phyloP scores from a whole-genome alignment of 2,113 vertebrate genomes.

The Cnemophilus loriae region DNA sequence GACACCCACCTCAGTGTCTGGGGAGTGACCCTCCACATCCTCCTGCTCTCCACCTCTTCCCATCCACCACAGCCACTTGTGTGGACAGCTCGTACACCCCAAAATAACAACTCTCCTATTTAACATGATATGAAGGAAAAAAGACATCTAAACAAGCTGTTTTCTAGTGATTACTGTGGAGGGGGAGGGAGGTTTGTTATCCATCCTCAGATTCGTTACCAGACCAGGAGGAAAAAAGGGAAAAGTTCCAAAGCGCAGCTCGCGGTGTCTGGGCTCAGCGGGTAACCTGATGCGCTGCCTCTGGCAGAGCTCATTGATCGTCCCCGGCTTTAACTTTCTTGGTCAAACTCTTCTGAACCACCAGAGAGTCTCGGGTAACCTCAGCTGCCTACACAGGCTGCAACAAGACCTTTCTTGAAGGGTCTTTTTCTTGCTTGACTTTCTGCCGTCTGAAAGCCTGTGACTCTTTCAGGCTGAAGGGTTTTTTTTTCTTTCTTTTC shows the following conservation, averaged over 20 bases:
- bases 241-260: neutral
- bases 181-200: neutral
- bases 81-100: neutral
- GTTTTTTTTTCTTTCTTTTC: neutral
- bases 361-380: conserved; percentile 69
- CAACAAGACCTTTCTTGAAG: conserved; percentile 50
- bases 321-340: conserved; percentile 69
- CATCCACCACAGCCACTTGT: neutral
- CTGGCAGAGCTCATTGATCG: conserved; percentile 60
- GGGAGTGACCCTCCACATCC: neutral
- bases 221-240: neutral
- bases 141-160: neutral
- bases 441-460: conserved; percentile 30
- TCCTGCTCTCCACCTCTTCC: neutral
- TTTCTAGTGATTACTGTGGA: neutral
- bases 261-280: conserved; percentile 12
- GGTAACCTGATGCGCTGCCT: conserved; percentile 50
- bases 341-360: conserved; percentile 65
- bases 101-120: neutral
- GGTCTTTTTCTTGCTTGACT: conserved; percentile 28
- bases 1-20: no score
- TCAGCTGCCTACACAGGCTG: conserved; percentile 42
- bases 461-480: neutral
- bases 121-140: fast-evolving
- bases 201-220: neutral